Evolutionary conservation across 2,113 vertebrate genomes (phyloP).

Genomic region (Ptilonorhynchus violaceus): DNA sequence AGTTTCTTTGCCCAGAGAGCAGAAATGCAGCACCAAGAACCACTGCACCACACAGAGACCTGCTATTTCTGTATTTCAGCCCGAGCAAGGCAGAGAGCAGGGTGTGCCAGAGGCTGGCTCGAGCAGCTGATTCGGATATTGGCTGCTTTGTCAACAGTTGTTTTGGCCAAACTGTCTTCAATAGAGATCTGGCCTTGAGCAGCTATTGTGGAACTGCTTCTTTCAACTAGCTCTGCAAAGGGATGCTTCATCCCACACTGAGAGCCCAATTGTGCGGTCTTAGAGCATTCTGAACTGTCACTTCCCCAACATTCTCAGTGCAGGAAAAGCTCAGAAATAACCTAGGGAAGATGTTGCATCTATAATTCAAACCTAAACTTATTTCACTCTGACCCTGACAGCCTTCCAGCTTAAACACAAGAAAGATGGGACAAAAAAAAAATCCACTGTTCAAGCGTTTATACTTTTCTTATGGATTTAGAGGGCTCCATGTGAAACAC

Average conservation of each 20-base stretch:
- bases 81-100: neutral
- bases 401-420: neutral
- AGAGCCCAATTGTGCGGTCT: neutral
- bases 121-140: neutral
- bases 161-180: neutral
- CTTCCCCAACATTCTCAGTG: neutral
- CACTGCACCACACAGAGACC: neutral
- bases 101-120: neutral
- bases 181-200: neutral
- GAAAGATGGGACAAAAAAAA: neutral
- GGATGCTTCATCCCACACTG: neutral
- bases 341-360: neutral
- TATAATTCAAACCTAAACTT: neutral
- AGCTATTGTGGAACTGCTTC: neutral
- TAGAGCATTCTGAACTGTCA: neutral
- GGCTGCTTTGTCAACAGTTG: slow-evolving; percentile 17
- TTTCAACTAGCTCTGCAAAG: slow-evolving; percentile 46
- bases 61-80: neutral
- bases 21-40: neutral
- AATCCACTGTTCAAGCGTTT: neutral
- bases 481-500: neutral
- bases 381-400: neutral
- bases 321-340: neutral
- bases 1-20: neutral
- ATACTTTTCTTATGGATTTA: neutral